phyloP scores from a whole-genome alignment of 2,113 vertebrate species.

The Oreochromis tanganicae region DNA sequence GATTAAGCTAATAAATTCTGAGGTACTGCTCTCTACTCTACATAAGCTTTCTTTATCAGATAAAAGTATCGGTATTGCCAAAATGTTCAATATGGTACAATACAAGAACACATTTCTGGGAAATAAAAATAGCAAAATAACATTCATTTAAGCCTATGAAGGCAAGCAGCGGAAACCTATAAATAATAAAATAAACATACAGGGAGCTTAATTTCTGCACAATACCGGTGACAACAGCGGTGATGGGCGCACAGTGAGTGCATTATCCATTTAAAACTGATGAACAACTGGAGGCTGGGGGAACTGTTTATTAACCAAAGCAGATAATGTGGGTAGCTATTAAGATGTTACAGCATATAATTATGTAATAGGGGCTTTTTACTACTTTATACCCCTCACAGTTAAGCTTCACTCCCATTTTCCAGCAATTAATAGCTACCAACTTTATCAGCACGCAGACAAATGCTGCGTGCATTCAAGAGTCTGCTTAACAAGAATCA shows the following conservation, averaged over 20 bases:
- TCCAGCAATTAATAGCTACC: background rate
- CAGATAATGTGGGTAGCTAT: slow-evolving; percentile 26
- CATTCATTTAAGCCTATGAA: background rate
- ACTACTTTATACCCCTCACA: background rate
- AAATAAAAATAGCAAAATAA: background rate
- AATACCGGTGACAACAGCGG: background rate
- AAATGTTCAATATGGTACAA: background rate
- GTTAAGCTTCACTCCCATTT: background rate
- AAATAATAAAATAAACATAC: background rate
- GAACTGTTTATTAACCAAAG: slow-evolving; percentile 22
- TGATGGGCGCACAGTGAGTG: background rate
- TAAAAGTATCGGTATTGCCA: background rate
- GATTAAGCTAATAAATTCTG: background rate
- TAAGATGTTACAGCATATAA: slow-evolving; percentile 26
- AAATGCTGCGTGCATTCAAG: background rate
- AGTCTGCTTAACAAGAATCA: background rate
- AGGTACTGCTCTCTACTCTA: background rate
- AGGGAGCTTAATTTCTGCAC: background rate
- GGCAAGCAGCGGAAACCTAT: background rate
- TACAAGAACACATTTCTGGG: background rate
- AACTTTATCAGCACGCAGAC: background rate
- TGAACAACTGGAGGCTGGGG: background rate
- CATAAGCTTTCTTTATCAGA: background rate
- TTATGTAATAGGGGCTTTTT: slow-evolving; percentile 26
- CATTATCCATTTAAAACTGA: slow-evolving; percentile 1